phyloP scores from a whole-genome alignment of 37 sponge, comb jelly and placozoan species.

The Crambe crambe region DNA sequence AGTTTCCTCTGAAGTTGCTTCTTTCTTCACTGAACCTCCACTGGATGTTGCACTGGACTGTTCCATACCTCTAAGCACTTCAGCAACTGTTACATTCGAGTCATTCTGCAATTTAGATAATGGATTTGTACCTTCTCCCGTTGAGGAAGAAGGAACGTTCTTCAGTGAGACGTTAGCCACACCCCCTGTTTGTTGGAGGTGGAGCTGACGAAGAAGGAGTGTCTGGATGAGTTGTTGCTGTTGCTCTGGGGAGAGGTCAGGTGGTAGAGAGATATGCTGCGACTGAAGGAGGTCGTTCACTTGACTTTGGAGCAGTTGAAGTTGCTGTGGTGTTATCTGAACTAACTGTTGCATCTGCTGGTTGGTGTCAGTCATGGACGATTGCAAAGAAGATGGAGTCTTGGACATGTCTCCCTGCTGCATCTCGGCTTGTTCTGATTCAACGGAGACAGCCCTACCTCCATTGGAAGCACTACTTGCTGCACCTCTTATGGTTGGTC shows the following conservation, averaged over 20 bases:
- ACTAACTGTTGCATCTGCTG: constrained; percentile 5
- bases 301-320: constrained; percentile 41
- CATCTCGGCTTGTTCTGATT: too few species aligned
- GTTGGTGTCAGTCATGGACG: background rate
- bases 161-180: background rate
- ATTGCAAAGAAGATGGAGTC: background rate
- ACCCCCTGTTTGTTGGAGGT: constrained; percentile 16
- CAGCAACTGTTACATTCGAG: background rate
- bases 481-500: background rate
- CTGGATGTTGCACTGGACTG: background rate
- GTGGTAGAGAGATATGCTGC: constrained; percentile 38
- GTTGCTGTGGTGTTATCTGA: constrained; percentile 47
- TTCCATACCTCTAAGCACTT: background rate
- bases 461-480: background rate
- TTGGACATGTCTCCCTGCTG: background rate
- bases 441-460: too few species aligned
- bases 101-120: background rate
- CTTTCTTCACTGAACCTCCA: background rate
- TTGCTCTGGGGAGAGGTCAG: constrained; percentile 41
- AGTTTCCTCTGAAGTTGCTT: background rate
- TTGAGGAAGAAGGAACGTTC: background rate
- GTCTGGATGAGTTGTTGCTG: constrained; percentile 44
- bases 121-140: background rate
- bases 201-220: constrained; percentile 38
- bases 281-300: constrained; percentile 30